Evolutionary conservation across 2,888 invertebrate species (phyloP).

Genomic region (Sminthurides aquaticus): DNA sequence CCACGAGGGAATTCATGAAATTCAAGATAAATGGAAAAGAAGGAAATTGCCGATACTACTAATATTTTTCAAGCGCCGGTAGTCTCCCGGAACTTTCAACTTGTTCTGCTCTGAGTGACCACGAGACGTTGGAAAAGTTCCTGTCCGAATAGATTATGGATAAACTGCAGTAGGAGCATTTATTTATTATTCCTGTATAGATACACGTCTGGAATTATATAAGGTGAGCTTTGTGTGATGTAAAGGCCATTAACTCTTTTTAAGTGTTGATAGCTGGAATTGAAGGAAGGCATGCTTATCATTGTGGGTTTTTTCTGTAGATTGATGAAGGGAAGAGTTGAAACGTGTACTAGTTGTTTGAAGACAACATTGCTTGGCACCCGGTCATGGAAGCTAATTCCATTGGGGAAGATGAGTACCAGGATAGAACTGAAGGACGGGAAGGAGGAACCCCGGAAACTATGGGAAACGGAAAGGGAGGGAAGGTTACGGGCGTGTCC

Average conservation of each 20-base stretch:
- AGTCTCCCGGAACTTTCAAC: too few species aligned
- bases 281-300: neutral
- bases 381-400: conserved; percentile 24
- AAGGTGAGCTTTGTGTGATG: neutral
- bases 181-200: neutral
- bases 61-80: too few species aligned
- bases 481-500: neutral
- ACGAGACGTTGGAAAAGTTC: neutral
- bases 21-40: too few species aligned
- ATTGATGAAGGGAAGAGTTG: conserved; percentile 21
- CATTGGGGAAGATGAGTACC: conserved; percentile 10
- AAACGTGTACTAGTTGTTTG: conserved; percentile 1
- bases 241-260: neutral
- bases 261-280: neutral
- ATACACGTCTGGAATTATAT: neutral
- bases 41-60: too few species aligned
- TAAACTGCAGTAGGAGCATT: neutral
- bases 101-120: neutral
- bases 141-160: neutral
- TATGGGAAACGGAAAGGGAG: neutral
- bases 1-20: too few species aligned
- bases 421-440: conserved; percentile 6
- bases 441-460: neutral
- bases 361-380: neutral
- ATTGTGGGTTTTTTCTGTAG: neutral